A percentile compares a stretch with the other conserved stretches of the same genome.
phyloP scores from a whole-genome alignment of 2,797 vertebrate species.

The Mus caroli region DNA sequence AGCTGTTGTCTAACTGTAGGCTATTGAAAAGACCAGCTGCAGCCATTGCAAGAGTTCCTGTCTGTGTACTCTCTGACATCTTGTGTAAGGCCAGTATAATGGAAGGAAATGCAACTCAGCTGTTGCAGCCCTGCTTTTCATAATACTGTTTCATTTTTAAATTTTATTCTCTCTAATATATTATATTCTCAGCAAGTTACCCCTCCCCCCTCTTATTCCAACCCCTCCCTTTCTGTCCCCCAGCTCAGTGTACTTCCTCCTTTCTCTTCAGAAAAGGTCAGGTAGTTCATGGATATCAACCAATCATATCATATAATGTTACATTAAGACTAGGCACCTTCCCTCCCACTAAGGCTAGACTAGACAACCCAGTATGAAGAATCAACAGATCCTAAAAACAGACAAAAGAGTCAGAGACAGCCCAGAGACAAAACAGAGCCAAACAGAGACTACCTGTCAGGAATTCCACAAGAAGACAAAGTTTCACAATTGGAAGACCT shows the following conservation, averaged over 20 bases:
- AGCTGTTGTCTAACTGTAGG: not conserved
- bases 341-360: not conserved
- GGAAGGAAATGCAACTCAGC: not conserved
- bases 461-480: not conserved
- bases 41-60: not conserved
- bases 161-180: not conserved
- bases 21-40: not conserved
- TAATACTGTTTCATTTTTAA: not conserved
- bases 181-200: not conserved
- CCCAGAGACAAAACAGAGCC: not conserved
- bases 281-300: not conserved
- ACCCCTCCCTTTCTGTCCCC: not conserved
- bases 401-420: not conserved
- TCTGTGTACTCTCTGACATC: not conserved
- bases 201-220: not conserved
- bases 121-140: not conserved
- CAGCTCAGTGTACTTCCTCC: not conserved
- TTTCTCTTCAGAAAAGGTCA: not conserved
- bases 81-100: not conserved
- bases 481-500: not conserved
- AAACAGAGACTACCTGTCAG: not conserved
- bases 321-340: not conserved
- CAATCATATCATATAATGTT: not conserved
- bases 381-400: not conserved
- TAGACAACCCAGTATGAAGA: not conserved